Base-by-base conservation (phyloP, 1,140 invertebrate species). In the Aphidius gifuensis region DNA sequence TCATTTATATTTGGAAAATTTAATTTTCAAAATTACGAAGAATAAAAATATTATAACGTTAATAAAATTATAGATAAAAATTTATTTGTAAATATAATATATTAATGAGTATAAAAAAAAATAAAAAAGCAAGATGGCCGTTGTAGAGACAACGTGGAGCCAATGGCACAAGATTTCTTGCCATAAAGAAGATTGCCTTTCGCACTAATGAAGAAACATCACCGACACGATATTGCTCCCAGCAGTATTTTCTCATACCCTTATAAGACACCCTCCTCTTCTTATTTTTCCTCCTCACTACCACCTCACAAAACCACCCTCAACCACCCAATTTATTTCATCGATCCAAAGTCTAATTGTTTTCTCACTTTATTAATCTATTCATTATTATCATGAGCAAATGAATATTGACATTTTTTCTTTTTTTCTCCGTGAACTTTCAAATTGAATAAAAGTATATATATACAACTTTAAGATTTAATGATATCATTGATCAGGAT, bases 181-280 rank as follows among this genome's bases (percentile, higher is more conserved):
- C 74, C 72, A 75, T 76, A 73, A 75, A 73, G 70, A 72, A 74
- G 69, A 76, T 75, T 75, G 70, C 74, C 68, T 65, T 40, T 55
- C 59, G 67, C 65, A 70, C 71, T 76, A 75, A 76, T 75, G 74
- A 76, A 76, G 72, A 76, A 75, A 76, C 74, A 74, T 76, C 75
- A 76, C 72, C 62, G 67, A 60, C 68, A 66, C 74, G 65, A 76
- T 76, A 76, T 75, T 73, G 70, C 70, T 65, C 68, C 61, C 62
- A 60, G 46, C 40, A 45, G 58, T 42, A 46, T 56, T 56, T 42
- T 58, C 51, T 58, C 54, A 23, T 48, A 42, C 51, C 50, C 50
- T 43, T 54, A 50, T 54, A 44, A 54, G 47, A 54, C 21, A 57
- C 23, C 50, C 51, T 48, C 58, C 42, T 42, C 43, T 48, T 56